Evolutionary conservation across 1,140 invertebrate genomes (phyloP), one percentile per base, ranked within the genome.

Genomic region (Drosophila tropicalis): DNA sequence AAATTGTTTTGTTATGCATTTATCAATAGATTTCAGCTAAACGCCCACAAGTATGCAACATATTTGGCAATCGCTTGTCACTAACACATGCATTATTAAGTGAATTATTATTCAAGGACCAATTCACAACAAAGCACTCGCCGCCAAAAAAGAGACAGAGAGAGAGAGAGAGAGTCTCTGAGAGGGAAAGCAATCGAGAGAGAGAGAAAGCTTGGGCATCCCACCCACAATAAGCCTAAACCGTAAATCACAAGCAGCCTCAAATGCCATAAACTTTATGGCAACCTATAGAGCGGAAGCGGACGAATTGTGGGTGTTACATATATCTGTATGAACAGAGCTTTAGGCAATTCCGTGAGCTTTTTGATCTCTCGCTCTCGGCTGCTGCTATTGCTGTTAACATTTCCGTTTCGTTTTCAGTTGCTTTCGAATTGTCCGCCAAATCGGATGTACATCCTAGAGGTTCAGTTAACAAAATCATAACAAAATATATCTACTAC

Each of bases 391-490:
- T 54, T 19, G 29, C 67, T 68, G 56, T 39, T 69, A 51, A 54
- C 40, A 51, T 55, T 71, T 70, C 63, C 70, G 63, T 62, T 72
- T 79, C 55, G 64, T 51, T 69, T 76, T 79, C 79, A 90, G 86
- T 90, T 82, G 81, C 86, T 90, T 86, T 90, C 73, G 82, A 90
- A 82, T 80, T 79, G 79, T 90, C 76, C 82, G 79, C 86, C 87
- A 82, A 71, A 74, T 72, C 70, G 76, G 86, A 72, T 81, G 79
- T 58, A 69, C 51, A 51, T 57, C 56, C 15, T 32, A 70, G 68
- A 60, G 51, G 67, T 65, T 56, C 54, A 47, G 41, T 15, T 22
- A 56, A 64, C 19, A 25, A 41, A 12, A 51, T 17, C 22, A 22
- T 22, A 22, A 10, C 25, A n/a, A 39, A 44, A n/a, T 36, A 36